Base-by-base conservation (phyloP, 2,797 vertebrate genomes). In the Catamblyrhynchus diadema region DNA sequence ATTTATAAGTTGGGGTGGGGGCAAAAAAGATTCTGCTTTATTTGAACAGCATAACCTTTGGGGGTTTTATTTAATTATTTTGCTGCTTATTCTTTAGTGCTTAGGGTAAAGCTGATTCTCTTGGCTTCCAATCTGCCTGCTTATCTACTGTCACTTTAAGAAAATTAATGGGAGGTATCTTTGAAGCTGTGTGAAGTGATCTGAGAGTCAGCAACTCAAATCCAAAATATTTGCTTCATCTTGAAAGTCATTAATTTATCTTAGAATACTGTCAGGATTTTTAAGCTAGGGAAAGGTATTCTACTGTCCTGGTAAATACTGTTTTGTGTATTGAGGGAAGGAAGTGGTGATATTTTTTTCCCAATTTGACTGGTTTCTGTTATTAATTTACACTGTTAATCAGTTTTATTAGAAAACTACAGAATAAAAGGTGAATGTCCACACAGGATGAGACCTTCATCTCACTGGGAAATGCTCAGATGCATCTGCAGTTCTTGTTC, bases 391-490 rank as follows among this genome's bases (percentile, higher is more conserved):
- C 12, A 8, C 13, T 21, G 1, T 45, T 54, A 45, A 37, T 59
- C 0, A 25, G 32, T 65, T 57, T 53, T 75, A 21, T 6, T 47
- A 41, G 41, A 39, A 60, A 75, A 22, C 6, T 25, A 8, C 0
- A 3, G 16, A 82, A 60, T 57, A 37, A 35, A 78, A 71, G 10
- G 15, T 9, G 27, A 23, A 35, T 30, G 2, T 41, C 47, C 24
- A 19, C 13, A 15, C 3, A 54, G 15, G 35, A 39, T 60, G 22
- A 50, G 28, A 32, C n/a, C 14, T 18, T 71, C 3, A 14, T 48
- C 1, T 2, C 32, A 9, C 2, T 4, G 3, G 23, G 8, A 10
- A 59, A 11, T 9, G 3, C n/a, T 39, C 8, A 12, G 51, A 62
- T 84, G 9, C 4, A 7, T 50, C 33, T 50, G 10, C 14, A 57